Evolutionary conservation across 2,888 invertebrate genomes (phyloP), one percentile per base, ranked within the genome.

Genomic region (Scaptodrosophila latifasciaeformis): DNA sequence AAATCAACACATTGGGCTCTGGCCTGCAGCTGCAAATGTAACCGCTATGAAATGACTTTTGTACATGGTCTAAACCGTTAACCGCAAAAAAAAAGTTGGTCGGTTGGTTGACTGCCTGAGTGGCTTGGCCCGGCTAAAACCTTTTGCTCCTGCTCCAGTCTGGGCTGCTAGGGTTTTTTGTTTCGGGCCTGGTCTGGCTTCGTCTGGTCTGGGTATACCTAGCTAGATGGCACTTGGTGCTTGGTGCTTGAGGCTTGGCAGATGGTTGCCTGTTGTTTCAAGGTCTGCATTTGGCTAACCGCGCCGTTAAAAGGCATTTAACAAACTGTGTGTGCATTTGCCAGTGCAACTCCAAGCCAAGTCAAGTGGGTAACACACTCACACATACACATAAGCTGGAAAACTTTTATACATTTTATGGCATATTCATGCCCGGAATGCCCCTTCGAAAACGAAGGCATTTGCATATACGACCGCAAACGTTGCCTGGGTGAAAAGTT

Each of bases 261-360:
- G 50, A 29, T 49, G 44, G 58, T 47, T 49, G 43, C 35, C 31
- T 35, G 48, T 59, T 59, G 67, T 75, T 72, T 78, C 79, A 72
- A 72, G 72, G 72, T 72, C 79, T 79, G 69, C 59, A 61, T 65
- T 59, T 65, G 74, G 71, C 75, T 69, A 70, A 76, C 76, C 76
- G 62, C 61, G 65, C 69, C 67, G 75, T 81, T 81, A 69, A 78
- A 81, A 78, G 75, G 69, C 81, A 59, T 77, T 77, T 80, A 81
- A 71, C 81, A 78, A 67, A 71, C 75, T 78, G 72, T 47, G 55
- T 45, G 53, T 45, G 55, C 72, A 63, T 62, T 68, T 70, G 68
- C 59, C 62, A 59, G 42, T 57, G 42, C 71, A 67, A 61, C 75
- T 70, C 46, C 47, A 49, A 37, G 46, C 59, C 56, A 65, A 54